Evolutionary conservation across 1,140 invertebrate genomes (phyloP), one percentile per base, ranked within the genome.

Genomic region (Archegozetes longisetosus): DNA sequence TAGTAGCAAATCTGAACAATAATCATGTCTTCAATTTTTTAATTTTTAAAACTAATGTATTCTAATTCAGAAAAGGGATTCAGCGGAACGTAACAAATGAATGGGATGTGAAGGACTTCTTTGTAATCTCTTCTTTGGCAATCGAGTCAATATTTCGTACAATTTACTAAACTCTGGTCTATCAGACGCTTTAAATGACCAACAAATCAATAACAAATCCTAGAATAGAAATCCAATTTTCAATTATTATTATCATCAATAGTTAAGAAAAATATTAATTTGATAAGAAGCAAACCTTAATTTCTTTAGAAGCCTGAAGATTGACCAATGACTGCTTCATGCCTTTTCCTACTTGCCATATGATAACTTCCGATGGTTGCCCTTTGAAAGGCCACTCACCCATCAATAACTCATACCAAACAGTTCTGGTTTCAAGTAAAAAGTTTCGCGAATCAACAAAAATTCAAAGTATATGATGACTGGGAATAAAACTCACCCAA

Each of bases 331-430:
- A 84, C 72, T 93, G 90, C 70, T 97, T 97, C 75, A 97, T 86
- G 56, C 94, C 94, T 68, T 86, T 86, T 2, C 93, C 92, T 22
- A 97, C 89, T 74, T 95, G 90, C 90, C 92, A 98, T 66, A 98
- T 96, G 51, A 98, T 86, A 1, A 88, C 83, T 75, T 98, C 93
- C 0, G 90, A 84, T 26, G 89, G 86, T 70, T 92, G 84, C 17
- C 82, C 82, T 70, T 88, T 88, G 70, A 95, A 98, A 12, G 96
- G 94, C 81, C 90, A 98, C 67, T 95, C 88, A 1, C 90, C 88
- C 70, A 88, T 93, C 51, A 98, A 75, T 53, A 99, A 75, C 74
- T 99, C 96, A 74, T 95, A 99, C 93, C 93, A 98, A 23, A 99
- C 88, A 29, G 95, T 98, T 26, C 89, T 93, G 69, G 32, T 54